Conservation (phyloP, 1,140 invertebrate species). For the Diachasma alloeum region DNA sequence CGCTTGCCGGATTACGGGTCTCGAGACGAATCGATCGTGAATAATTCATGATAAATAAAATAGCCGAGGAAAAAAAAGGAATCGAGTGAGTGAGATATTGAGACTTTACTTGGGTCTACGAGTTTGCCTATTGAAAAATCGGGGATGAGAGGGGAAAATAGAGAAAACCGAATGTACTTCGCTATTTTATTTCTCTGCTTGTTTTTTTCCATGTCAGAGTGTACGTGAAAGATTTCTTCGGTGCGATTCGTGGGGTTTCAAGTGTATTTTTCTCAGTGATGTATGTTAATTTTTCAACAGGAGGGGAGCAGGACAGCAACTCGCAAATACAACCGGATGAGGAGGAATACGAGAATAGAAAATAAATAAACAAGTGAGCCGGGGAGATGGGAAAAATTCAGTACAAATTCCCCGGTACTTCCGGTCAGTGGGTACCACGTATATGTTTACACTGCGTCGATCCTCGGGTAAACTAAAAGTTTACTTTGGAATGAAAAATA, state of each 20-base stretch:
- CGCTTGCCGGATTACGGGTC: slow-evolving; percentile 6
- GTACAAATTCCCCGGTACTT: neutral
- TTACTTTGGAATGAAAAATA: neutral
- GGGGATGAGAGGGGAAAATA: neutral
- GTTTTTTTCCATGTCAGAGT: too few relatives aligned
- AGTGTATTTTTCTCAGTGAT: too few relatives aligned
- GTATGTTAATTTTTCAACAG: too few relatives aligned
- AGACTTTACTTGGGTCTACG: neutral
- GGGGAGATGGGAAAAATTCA: neutral
- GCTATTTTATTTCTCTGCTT: neutral
- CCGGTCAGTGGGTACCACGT: neutral
- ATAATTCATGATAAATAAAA: slow-evolving; percentile 17
- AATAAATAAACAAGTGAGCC: neutral
- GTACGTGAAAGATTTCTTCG: too few relatives aligned
- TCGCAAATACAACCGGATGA: neutral
- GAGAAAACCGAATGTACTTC: neutral
- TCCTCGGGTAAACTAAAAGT: neutral
- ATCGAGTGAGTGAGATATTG: neutral
- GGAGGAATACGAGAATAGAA: neutral
- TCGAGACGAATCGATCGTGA: slow-evolving; percentile 18
- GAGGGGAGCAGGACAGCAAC: too few relatives aligned
- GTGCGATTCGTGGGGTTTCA: too few relatives aligned
- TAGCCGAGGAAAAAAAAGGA: slow-evolving; percentile 1
- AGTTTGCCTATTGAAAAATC: neutral
- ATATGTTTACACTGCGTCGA: neutral